Base-by-base conservation (phyloP, 2,888 invertebrate genomes). In the Trichogramma dendrolimi region DNA sequence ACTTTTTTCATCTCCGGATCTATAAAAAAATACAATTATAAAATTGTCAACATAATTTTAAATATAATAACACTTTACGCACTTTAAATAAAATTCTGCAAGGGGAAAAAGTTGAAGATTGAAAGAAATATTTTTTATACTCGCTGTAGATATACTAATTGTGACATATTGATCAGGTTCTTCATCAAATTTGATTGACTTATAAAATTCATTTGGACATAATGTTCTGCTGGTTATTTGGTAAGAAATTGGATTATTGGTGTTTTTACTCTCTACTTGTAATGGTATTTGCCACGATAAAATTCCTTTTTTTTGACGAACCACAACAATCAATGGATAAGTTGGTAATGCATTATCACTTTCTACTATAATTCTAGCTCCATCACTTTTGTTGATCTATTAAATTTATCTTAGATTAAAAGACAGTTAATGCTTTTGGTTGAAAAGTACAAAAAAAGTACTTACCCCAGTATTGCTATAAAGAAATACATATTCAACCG, bases 231-330 rank as follows among this genome's bases (percentile, higher is more conserved):
- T 74, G 7, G 77, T 78, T 46, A 66, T 73, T 55, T 71, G 70
- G 55, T 74, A 79, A 4, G 64, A 62, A 57, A 67, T 61, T 8
- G 62, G 58, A 43, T 65, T 63, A 7, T 66, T 58, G 14, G 67
- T 55, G 63, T 70, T 57, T 11, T 69, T 66, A 63, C 71, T 78
- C 60, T 83, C 83, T 0, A 90, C 83, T 54, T 84, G 70, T 70
- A 89, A 81, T 0, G 92, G 92, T 6, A 92, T 80, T 72, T 89
- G 87, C 91, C 92, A 92, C 0, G 92, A 91, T 61, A 90, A 80
- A 1, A 91, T 87, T 54, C 88, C 87, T 73, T 85, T 85, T 68
- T 87, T 87, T 74, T 92, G 90, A 49, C 88, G 79, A 0, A 89
- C 88, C 0, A 91, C 90, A 60, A 92, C 84, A 68, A 91, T 83